Evolutionary conservation across 2,888 invertebrate species (phyloP).

Genomic region (Ecdyonurus torrentis): DNA sequence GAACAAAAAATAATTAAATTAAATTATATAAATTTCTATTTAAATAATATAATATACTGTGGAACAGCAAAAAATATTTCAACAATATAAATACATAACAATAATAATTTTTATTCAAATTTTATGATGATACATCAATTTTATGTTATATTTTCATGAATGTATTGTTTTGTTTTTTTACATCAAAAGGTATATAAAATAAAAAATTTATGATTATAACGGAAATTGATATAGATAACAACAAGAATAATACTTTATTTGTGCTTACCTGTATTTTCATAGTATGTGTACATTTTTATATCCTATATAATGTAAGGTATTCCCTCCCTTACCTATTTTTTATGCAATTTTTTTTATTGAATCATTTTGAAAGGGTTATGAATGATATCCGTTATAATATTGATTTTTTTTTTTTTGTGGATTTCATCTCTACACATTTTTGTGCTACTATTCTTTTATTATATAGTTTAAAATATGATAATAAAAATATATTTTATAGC

Average conservation of each 20-base stretch:
- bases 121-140: background rate
- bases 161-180: no score
- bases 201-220: background rate
- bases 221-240: background rate
- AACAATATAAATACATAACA: background rate
- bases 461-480: no score
- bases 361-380: no score
- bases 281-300: background rate
- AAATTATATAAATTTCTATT: background rate
- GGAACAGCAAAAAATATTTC: background rate
- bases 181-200: no score
- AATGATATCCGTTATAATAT: no score
- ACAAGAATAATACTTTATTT: no score
- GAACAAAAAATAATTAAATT: background rate
- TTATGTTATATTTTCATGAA: no score
- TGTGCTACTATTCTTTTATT: no score
- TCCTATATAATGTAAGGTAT: background rate
- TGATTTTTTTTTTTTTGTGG: no score
- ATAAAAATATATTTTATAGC: no score
- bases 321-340: background rate
- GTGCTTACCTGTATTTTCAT: background rate
- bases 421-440: no score
- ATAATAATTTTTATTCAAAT: background rate
- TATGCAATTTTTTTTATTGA: background rate
- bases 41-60: background rate